Conservation (phyloP, 2,797 vertebrate genomes). For the Phoebastria nigripes region DNA sequence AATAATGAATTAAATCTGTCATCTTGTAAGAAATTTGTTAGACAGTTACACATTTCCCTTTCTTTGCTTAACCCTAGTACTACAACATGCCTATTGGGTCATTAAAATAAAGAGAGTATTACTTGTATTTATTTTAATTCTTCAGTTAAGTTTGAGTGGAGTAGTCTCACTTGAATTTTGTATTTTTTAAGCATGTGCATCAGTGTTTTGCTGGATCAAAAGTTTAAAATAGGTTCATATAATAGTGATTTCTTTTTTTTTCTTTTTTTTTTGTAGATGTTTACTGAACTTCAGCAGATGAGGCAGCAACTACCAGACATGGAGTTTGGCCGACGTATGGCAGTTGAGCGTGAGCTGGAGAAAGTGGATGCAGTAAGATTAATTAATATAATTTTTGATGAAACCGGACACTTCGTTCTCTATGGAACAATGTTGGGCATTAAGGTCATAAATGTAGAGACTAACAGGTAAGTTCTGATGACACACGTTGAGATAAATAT, state of each 20-base stretch:
- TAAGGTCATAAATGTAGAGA: constrained; percentile 98
- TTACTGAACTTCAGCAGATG: constrained; percentile 98
- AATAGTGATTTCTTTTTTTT: not conserved
- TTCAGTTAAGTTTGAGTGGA: not conserved
- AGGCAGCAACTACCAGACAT: constrained; percentile 96
- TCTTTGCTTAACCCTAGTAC: not conserved
- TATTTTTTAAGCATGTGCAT: not conserved
- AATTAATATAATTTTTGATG: constrained; percentile 95
- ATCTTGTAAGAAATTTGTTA: not conserved
- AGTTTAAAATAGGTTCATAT: not conserved
- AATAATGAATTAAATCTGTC: not conserved
- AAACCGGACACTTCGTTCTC: constrained; percentile 96
- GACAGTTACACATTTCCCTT: not conserved
- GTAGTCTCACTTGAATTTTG: not conserved
- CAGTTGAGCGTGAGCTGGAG: constrained; percentile 93
- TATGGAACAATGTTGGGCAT: constrained; percentile 99
- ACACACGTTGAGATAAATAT: not conserved
- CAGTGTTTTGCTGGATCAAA: not conserved
- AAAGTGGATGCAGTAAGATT: constrained; percentile 94
- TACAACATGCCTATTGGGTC: not conserved
- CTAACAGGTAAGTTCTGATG: constrained; percentile 84
- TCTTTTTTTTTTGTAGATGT: constrained; percentile 83
- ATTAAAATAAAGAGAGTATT: not conserved
- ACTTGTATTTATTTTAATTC: not conserved
- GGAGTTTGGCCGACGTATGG: constrained; percentile 98